Base-by-base conservation (phyloP, 2,797 vertebrate genomes). In the Hippopotamyrus pictus region DNA sequence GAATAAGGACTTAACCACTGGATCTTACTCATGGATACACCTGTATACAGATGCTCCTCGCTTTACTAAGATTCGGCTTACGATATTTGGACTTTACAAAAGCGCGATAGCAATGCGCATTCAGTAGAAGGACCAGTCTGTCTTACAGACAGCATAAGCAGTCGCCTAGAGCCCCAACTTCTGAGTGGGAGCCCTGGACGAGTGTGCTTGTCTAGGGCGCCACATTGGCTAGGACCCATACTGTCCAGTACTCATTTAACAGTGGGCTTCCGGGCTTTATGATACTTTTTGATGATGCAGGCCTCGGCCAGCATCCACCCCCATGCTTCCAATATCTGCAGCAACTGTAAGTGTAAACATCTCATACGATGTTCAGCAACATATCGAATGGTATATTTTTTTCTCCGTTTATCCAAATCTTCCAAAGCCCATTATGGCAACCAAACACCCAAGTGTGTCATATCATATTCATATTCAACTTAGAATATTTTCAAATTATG, bases 381-480 rank as follows among this genome's bases (percentile, higher is more conserved):
- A 5, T 37, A 37, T 37, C 1, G 4, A 73, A 73, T 14, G 11
- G 29, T 85, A 19, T 50, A 2, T 48, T 50, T 84, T 84, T 85
- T 29, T 25, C 46, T 51, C 83, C 1, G 11, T 25, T 41, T 19
- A 41, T 17, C 14, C 69, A 76, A 41, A 76, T 37, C 33, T 41
- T 76, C 5, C 33, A 37, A 65, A 12, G 9, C 62, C 25, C 25
- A 65, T 65, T 29, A 29, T 12, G 22, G 3, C 62, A 29, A 25
- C 29, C 6, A 73, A 37, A 69, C 65, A 69, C 65, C 65, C 25
- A 69, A 73, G 65, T 73, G 65, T 37, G 29, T 84, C 54, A 93
- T 25, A 44, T 29, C 33, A 79, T 73, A 65, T 37, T 44, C n/a
- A 87, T 50, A 51, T 37, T 17, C 4, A 29, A 73, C 11, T 73